These are phyloP conservation scores for Lampris incognitus DNA, from an alignment of 2,113 vertebrate species.

Conservation along the genomic window DNA sequence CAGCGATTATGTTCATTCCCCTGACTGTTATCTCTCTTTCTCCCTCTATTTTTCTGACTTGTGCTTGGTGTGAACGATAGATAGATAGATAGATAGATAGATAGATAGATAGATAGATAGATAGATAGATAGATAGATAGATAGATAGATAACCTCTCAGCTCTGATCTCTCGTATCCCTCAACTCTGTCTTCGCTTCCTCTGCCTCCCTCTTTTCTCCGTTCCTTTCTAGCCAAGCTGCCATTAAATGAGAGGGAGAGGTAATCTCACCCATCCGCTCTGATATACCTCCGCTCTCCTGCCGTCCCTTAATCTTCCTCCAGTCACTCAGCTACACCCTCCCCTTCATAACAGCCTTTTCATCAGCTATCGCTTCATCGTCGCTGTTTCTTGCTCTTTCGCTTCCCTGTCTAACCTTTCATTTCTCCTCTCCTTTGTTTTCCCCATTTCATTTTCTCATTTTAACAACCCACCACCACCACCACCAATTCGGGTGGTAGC, in stretches of 20 bases:
- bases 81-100: no score
- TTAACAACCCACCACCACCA: slow-evolving; percentile 6
- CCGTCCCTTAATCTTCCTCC: slow-evolving; percentile 8
- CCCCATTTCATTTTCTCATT: slow-evolving; percentile 30
- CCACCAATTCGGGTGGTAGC: slow-evolving; percentile 44
- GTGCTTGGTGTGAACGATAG: no score
- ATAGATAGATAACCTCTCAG: slow-evolving; percentile 2
- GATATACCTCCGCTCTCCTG: slow-evolving; percentile 22
- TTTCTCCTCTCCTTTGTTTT: slow-evolving; percentile 41
- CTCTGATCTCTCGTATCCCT: background rate
- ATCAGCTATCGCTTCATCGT: slow-evolving; percentile 11
- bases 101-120: no score
- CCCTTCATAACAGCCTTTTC: slow-evolving; percentile 27
- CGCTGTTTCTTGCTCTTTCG: slow-evolving; percentile 4
- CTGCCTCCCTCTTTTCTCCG: slow-evolving; percentile 16
- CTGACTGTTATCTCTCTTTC: no score
- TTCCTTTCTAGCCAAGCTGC: slow-evolving; percentile 16
- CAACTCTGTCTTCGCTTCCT: background rate
- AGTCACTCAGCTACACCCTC: slow-evolving; percentile 3
- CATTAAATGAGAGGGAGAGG: slow-evolving; percentile 27
- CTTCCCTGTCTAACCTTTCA: slow-evolving; percentile 30
- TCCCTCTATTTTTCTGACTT: no score
- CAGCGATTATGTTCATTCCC: no score
- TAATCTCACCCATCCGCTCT: background rate
- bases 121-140: background rate